These are phyloP conservation scores for Trypoxylon attenuatum DNA, from an alignment of 2,888 invertebrate species.

Conservation along the genomic window DNA sequence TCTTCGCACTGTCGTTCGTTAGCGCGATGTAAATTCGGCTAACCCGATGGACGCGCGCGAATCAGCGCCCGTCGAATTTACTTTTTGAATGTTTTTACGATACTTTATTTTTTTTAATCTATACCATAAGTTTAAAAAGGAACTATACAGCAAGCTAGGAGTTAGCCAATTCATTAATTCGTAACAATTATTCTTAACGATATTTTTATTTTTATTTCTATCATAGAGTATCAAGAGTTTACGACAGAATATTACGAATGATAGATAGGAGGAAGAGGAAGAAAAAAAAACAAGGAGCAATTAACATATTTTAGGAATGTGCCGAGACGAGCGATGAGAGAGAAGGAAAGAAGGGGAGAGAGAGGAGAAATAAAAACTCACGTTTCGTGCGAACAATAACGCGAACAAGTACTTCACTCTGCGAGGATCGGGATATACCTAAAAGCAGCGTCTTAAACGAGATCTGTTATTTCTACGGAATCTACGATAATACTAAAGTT, in stretches of 20 bases:
- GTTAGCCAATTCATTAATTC: conserved; percentile 57
- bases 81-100: conserved; percentile 61
- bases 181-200: conserved; percentile 54
- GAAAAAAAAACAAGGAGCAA: conserved; percentile 39
- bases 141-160: conserved; percentile 57
- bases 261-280: conserved; percentile 23
- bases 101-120: conserved; percentile 63
- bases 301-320: conserved; percentile 47
- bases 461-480: conserved; percentile 68
- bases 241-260: conserved; percentile 30
- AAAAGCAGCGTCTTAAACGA: conserved; percentile 48
- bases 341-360: background rate
- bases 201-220: conserved; percentile 56
- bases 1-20: conserved; percentile 24
- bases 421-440: conserved; percentile 41
- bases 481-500: conserved; percentile 53
- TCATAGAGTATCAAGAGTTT: conserved; percentile 52
- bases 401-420: conserved; percentile 48
- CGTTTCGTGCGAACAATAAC: conserved; percentile 44
- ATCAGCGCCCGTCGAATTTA: conserved; percentile 29
- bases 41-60: conserved; percentile 10
- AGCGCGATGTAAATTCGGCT: conserved; percentile 30
- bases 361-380: conserved; percentile 21
- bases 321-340: conserved; percentile 34
- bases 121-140: conserved; percentile 58